Conservation (phyloP, 1,140 invertebrate genomes). For the Eubasilissa regina region DNA sequence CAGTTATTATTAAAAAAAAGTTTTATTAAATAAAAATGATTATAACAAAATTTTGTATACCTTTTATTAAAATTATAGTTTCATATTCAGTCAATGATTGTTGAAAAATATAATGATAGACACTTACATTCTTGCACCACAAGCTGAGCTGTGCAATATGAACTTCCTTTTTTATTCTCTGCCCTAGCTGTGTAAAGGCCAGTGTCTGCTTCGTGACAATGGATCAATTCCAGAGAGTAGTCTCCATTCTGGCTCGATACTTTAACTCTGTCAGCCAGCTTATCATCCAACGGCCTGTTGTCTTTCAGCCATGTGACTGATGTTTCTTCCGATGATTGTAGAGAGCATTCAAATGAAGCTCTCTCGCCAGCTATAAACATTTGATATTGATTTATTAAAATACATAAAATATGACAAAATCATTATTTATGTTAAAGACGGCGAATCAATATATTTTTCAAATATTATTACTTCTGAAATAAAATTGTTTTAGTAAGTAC, state of each 20-base stretch:
- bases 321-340: slow-evolving; percentile 70
- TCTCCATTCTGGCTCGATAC: slow-evolving; percentile 72
- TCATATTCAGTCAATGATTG: not conserved
- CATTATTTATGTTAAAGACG: not conserved
- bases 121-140: slow-evolving; percentile 86
- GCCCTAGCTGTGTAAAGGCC: slow-evolving; percentile 94
- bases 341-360: slow-evolving; percentile 87
- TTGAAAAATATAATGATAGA: not conserved
- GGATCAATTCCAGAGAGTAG: slow-evolving; percentile 84
- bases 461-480: not conserved
- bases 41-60: no score
- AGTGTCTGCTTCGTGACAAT: slow-evolving; percentile 86
- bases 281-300: slow-evolving; percentile 86
- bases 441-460: not conserved
- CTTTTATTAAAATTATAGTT: not conserved
- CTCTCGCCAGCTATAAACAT: slow-evolving; percentile 84
- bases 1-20: no score
- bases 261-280: slow-evolving; percentile 82
- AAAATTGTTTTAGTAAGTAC: not conserved
- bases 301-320: slow-evolving; percentile 92
- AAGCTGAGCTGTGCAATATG: slow-evolving; percentile 88
- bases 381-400: no score
- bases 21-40: no score
- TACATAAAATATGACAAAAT: not conserved
- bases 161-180: slow-evolving; percentile 85